Base-by-base conservation (phyloP, 2,888 invertebrate species). In the Cynaeus angustus region DNA sequence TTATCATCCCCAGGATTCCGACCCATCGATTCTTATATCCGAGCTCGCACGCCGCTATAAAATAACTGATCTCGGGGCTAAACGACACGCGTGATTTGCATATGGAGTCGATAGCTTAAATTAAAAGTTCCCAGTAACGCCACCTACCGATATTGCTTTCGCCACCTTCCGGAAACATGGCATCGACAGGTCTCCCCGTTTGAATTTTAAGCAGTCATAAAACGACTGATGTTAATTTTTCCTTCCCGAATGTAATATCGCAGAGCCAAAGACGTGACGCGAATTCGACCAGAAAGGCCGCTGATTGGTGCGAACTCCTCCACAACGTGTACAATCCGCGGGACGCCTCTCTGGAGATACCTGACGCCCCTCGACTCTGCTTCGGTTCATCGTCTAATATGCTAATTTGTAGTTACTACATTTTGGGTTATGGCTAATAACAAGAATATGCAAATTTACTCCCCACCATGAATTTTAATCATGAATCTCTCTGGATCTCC, bases 191-290 rank as follows among this genome's bases (percentile, higher is more conserved):
- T 74, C 74, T 65, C 72, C 72, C 74, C 73, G 73, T 73, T 75
- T 75, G 79, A 79, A 79, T 79, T 79, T 77, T 85, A 85, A 85
- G 78, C 84, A 85, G 85, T 85, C 85, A 85, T 85, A 85, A 85
- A 85, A 83, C 83, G 83, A 81, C 78, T 81, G 84, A 84, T 84
- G 85, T 85, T 85, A 85, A 85, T 85, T 85, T 85, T 85, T 85
- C 82, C 76, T 79, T 79, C 79, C 79, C 82, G 82, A 81, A 81
- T 82, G 84, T 84, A 84, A 84, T 83, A 84, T 84, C 82, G 82
- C 78, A 78, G 77, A 77, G 79, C 75, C 76, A 41, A 14, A 70
- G 67, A 80, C 80, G 80, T 80, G 80, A 78, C 74, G 67, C 48
- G 80, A 80, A 80, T 80, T 70, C 66, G 59, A 73, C 72, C 55